These are phyloP conservation scores for Oplegnathus fasciatus DNA, from an alignment of 2,113 vertebrate genomes.

Conservation along the genomic window DNA sequence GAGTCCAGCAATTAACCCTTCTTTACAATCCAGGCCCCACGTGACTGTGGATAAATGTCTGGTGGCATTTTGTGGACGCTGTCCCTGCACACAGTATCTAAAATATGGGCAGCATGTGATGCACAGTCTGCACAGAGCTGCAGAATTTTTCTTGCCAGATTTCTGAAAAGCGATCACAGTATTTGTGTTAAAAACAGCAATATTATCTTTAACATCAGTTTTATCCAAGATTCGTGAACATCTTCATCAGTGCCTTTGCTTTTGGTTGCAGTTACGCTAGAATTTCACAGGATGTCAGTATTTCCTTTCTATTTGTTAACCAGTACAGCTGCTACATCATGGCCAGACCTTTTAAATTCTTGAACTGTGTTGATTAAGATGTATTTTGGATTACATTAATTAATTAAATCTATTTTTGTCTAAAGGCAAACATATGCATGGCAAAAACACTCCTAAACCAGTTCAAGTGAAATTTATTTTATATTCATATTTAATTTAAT, in stretches of 20 bases:
- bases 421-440: neutral
- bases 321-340: neutral
- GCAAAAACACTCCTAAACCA: neutral
- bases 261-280: constrained; percentile 40
- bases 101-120: no score
- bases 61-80: no score
- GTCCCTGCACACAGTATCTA: no score
- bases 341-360: neutral
- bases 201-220: neutral
- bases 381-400: neutral
- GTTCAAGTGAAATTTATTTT: no score
- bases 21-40: no score
- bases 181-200: neutral
- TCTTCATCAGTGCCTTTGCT: neutral
- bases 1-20: no score
- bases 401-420: neutral
- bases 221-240: neutral
- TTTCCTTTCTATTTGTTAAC: constrained; percentile 50
- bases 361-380: neutral
- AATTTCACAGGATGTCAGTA: constrained; percentile 71
- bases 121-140: no score
- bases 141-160: neutral
- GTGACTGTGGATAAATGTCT: no score
- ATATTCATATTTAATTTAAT: neutral
- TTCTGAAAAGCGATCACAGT: neutral